Base-by-base conservation (phyloP, 2,113 vertebrate genomes). In the Heteronetta atricapilla region DNA sequence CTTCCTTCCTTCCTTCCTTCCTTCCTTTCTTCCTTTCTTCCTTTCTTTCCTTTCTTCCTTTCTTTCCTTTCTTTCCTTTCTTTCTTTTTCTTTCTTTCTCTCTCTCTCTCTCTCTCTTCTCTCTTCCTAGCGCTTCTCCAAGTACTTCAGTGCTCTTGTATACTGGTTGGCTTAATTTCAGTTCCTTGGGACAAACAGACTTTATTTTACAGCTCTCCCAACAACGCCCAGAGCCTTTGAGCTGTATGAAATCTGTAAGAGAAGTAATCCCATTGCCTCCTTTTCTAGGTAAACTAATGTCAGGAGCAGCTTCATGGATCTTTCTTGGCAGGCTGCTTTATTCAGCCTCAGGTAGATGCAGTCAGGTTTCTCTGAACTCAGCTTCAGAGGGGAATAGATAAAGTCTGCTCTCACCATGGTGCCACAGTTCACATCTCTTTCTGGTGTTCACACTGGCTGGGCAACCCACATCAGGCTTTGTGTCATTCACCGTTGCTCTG, bases 401-500 rank as follows among this genome's bases (percentile, higher is more conserved):
- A 75, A 72, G 33, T 52, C 62, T 75, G 62, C 56, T 80, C 48
- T 72, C 10, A 1, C 36, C 8, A 1, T 21, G 33, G 20, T 18
- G 73, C 25, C 34, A 23, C n/a, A 64, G 48, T 52, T 79, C 53
- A 13, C 6, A 1, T 40, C 86, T 34, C 25, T 52, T 87, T 52
- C 80, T 83, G 15, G 18, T 69, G 4, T 38, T 90, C 0, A 0
- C 46, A 29, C 18, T 28, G 44, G 74, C 21, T 3, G 2, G 64
- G 56, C 26, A 80, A 66, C 18, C 15, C 23, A 14, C 23, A 23
- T 21, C 46, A 28, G 31, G 26, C 56, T 62, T 93, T 90, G 55
- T n/a, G n/a, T 46, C 25, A 52, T 48, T 34, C 84, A 17, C 52
- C 29, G 20, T 19, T 83, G 29, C 16, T 56, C 55, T 0, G 0